Conservation (phyloP, 2,888 invertebrate genomes). For the Melanotus villosus region DNA sequence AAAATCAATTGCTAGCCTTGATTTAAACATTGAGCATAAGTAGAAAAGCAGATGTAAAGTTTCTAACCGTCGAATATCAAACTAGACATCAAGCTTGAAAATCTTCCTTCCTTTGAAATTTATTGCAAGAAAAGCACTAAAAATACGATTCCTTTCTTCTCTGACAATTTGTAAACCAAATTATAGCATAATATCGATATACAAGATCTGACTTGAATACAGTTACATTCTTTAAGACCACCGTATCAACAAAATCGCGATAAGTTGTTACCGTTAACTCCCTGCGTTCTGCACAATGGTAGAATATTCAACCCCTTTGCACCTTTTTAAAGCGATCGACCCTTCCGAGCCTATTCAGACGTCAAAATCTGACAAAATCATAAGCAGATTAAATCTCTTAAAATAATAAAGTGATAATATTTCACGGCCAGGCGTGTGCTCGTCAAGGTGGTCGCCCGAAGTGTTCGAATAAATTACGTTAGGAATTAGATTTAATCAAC, state of each 20-base stretch:
- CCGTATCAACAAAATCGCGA: slow-evolving; percentile 18
- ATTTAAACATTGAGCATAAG: no score
- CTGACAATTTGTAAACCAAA: slow-evolving; percentile 1
- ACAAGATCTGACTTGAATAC: slow-evolving; percentile 11
- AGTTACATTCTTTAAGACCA: not conserved
- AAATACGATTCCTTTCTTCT: not conserved
- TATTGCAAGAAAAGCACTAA: not conserved
- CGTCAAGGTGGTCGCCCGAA: slow-evolving; percentile 40
- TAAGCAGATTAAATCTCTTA: slow-evolving; percentile 35
- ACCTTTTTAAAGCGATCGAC: slow-evolving; percentile 32
- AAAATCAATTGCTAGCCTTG: no score
- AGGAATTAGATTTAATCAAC: slow-evolving; percentile 20
- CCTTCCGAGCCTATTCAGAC: slow-evolving; percentile 35
- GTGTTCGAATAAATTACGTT: slow-evolving; percentile 28
- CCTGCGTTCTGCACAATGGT: not conserved
- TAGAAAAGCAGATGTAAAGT: no score
- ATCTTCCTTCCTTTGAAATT: no score
- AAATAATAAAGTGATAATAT: slow-evolving; percentile 47
- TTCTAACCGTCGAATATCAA: no score
- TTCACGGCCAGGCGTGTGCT: slow-evolving; percentile 33
- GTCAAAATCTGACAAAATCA: slow-evolving; percentile 41
- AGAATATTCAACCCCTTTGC: slow-evolving; percentile 31
- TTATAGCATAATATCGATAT: no score
- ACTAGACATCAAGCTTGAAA: no score
- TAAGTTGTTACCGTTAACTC: slow-evolving; percentile 40